Base-by-base conservation (phyloP, 2,888 invertebrate species). In the Plemyria rubiginata region DNA sequence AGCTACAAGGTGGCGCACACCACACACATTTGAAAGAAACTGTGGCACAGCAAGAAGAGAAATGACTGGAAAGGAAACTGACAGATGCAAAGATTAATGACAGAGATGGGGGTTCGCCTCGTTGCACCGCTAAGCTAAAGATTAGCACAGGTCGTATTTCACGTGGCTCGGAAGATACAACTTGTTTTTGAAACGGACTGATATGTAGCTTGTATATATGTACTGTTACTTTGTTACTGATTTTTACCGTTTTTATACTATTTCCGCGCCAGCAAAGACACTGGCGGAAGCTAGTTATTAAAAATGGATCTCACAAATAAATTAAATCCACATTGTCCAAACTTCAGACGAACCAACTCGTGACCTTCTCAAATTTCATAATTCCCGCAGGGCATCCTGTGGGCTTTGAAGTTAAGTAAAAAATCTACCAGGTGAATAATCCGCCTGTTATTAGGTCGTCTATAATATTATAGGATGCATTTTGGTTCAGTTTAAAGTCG, bases 21-120 rank as follows among this genome's bases (percentile, higher is more conserved):
- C 22, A 22, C 22, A 22, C 22, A 2, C 2, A 2, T 22, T 22
- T 3, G 22, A 22, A 22, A 22, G 22, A 22, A 1, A 22, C 22
- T 22, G 22, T 22, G 22, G 22, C 22, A 22, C 22, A 22, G 22
- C 22, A 22, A 22, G 22, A 22, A 22, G 22, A 22, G 3, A 3
- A 53, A 43, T 32, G 15, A 43, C 15, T 57, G n/a, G 41, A 41
- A 57, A 57, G 29, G 29, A 50, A 6, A 52, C 50, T 38, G 36
- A 11, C 36, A 11, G 11, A 48, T 50, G 56, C 32, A 50, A 43
- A 50, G 50, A 57, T 50, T 50, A 41, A 57, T 45, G 16, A 16
- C 3, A 45, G 9, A 46, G 53, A 12, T 48, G 13, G 22, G 22
- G 32, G 38, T 38, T 53, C 12, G 22, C 48, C 40, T 48, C 46